These are phyloP conservation scores for Hyposmocoma kahamanoa DNA, from an alignment of 1,140 invertebrate species.

Conservation along the genomic window DNA sequence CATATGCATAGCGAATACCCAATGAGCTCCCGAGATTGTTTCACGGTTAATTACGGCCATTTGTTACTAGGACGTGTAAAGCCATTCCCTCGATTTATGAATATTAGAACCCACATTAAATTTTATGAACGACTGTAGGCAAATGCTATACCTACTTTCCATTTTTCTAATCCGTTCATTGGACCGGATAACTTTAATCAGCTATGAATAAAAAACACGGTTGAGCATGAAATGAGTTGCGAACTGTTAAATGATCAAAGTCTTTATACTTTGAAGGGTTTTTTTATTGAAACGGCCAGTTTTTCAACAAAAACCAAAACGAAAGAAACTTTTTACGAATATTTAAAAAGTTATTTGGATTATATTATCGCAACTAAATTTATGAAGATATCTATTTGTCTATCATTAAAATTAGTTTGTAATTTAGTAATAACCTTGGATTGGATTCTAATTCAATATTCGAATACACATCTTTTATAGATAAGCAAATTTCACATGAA, in stretches of 20 bases:
- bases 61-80: conserved; percentile 29
- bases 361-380: not conserved
- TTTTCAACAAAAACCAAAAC: not conserved
- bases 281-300: not conserved
- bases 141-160: conserved; percentile 20
- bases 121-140: conserved; percentile 12
- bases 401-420: too few relatives aligned
- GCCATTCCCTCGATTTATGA: conserved; percentile 32
- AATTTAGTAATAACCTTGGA: too few relatives aligned
- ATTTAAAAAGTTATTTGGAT: not conserved
- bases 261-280: conserved; percentile 26
- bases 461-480: too few relatives aligned
- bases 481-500: too few relatives aligned
- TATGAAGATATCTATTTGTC: too few relatives aligned
- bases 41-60: conserved; percentile 47
- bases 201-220: conserved; percentile 36
- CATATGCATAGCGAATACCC: conserved; percentile 37
- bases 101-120: conserved; percentile 24
- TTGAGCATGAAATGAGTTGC: conserved; percentile 38
- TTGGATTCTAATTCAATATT: too few relatives aligned
- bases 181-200: conserved; percentile 42
- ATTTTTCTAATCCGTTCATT: conserved; percentile 20
- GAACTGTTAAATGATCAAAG: conserved; percentile 51
- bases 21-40: conserved; percentile 33
- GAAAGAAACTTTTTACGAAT: not conserved